Evolutionary conservation across 2,888 invertebrate species (phyloP).

Genomic region (Spodoptera picta): DNA sequence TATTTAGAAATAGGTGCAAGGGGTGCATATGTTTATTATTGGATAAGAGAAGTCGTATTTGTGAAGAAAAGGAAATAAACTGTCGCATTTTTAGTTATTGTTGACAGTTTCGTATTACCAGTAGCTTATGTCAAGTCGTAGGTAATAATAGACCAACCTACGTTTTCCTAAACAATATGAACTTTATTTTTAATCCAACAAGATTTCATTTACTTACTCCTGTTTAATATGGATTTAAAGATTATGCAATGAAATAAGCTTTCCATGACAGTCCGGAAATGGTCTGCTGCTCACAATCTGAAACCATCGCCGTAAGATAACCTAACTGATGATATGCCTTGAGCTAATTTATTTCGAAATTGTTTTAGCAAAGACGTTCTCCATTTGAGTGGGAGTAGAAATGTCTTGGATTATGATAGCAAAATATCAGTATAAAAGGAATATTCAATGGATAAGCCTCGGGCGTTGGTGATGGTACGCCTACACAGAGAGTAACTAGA

Average conservation of each 20-base stretch:
- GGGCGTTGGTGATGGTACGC: slow-evolving; percentile 41
- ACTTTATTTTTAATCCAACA: neutral
- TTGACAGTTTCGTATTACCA: neutral
- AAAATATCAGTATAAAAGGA: slow-evolving; percentile 35
- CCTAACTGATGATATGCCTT: slow-evolving; percentile 57
- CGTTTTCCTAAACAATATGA: neutral
- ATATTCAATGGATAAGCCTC: slow-evolving; percentile 37
- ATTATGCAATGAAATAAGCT: neutral
- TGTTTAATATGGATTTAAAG: neutral
- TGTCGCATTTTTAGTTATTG: too few relatives aligned
- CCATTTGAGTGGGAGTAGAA: slow-evolving; percentile 36
- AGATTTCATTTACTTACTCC: neutral
- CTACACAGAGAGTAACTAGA: slow-evolving; percentile 33
- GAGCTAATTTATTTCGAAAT: slow-evolving; percentile 60
- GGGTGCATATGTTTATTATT: slow-evolving; percentile 17
- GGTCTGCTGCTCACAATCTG: slow-evolving; percentile 2
- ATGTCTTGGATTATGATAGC: slow-evolving; percentile 42
- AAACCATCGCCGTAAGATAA: slow-evolving; percentile 19
- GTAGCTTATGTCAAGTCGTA: neutral
- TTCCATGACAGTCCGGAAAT: neutral
- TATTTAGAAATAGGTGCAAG: slow-evolving; percentile 22
- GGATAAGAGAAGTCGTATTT: neutral
- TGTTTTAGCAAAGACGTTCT: slow-evolving; percentile 51
- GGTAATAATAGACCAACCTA: neutral
- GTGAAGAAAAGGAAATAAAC: too few relatives aligned